Conservation (phyloP, 2,113 vertebrate species). For the Actenoides lindsayi region DNA sequence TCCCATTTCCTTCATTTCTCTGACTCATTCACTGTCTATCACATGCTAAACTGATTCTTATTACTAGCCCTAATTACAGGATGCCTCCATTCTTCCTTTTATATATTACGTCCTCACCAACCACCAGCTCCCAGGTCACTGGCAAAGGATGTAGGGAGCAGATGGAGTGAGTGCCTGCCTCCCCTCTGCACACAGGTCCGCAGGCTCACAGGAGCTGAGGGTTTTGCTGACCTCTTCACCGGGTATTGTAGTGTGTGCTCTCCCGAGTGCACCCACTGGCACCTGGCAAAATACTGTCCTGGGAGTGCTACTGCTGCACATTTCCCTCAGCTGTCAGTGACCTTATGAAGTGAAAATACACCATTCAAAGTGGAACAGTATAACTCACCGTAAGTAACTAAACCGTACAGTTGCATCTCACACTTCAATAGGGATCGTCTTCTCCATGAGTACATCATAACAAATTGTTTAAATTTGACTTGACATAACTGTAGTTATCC, state of each 20-base stretch:
- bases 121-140: constrained; percentile 21
- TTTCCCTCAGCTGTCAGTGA: neutral
- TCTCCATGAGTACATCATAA: neutral
- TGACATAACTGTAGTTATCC: neutral
- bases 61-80: constrained; percentile 38
- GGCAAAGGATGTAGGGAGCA: neutral
- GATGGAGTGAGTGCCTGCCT: neutral
- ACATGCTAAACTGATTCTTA: constrained; percentile 29
- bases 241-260: neutral
- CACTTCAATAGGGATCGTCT: neutral
- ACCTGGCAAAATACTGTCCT: neutral
- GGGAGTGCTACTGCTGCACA: neutral
- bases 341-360: neutral
- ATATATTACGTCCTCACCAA: neutral
- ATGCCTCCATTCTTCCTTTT: constrained; percentile 1
- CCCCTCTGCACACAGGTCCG: neutral
- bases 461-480: neutral
- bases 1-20: neutral
- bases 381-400: neutral
- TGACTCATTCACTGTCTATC: constrained; percentile 6
- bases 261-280: neutral
- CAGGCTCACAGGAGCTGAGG: neutral
- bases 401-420: neutral
- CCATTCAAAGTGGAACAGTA: neutral
- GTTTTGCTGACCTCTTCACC: neutral